A percentile compares a stretch with the other conserved stretches of the same genome.
Evolutionary conservation across 1,140 invertebrate species (phyloP).

Genomic region (Lethrus apterus): DNA sequence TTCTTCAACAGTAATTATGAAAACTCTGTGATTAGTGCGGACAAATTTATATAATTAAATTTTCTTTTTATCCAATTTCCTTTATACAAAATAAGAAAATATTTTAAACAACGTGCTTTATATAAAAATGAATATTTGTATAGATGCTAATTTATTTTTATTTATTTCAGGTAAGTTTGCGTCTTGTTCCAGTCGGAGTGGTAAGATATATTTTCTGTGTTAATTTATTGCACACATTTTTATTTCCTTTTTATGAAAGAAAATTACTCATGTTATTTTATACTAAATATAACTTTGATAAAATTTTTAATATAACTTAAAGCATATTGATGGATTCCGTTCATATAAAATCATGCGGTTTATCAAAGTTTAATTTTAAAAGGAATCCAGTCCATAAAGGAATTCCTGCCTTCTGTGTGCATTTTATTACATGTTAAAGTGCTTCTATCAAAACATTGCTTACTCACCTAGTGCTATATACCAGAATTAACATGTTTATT

Average conservation of each 20-base stretch:
- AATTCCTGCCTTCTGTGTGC: constrained; percentile 18
- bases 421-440: constrained; percentile 3
- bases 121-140: too few species aligned
- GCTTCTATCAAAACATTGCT: too few species aligned
- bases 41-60: too few species aligned
- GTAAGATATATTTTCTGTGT: background rate
- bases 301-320: constrained; percentile 16
- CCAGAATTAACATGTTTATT: too few species aligned
- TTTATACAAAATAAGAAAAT: too few species aligned
- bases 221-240: background rate
- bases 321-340: constrained; percentile 19
- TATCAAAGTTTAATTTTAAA: constrained; percentile 34
- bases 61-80: too few species aligned
- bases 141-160: constrained; percentile 4
- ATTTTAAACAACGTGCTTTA: too few species aligned
- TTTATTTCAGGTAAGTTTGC: background rate
- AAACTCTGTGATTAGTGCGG: too few species aligned
- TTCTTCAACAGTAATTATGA: too few species aligned
- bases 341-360: constrained; percentile 34
- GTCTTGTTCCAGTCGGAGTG: background rate
- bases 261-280: too few species aligned
- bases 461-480: too few species aligned
- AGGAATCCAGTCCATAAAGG: constrained; percentile 30
- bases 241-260: constrained; percentile 1
- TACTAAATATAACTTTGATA: too few species aligned